Conservation (phyloP, 2,888 invertebrate species). For the Fragum fragum region DNA sequence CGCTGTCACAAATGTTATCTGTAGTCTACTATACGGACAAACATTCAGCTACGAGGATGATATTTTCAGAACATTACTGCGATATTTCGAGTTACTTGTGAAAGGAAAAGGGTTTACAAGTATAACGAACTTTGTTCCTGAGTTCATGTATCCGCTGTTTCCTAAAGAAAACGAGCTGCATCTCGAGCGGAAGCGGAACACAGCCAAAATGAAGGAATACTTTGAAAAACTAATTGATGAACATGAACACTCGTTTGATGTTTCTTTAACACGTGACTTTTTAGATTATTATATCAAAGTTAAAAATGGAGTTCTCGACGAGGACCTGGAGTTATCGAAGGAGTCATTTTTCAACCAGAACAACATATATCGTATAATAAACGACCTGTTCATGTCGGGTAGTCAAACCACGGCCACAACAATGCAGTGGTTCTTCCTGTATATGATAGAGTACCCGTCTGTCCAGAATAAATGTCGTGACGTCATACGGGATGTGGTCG, state of each 20-base stretch:
- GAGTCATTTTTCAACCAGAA: conserved; percentile 5
- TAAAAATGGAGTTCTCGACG: conserved; percentile 9
- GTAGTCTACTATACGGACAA: conserved; percentile 13
- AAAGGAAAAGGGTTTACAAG: conserved; percentile 28
- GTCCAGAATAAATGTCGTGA: conserved; percentile 24
- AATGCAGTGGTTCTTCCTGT: conserved; percentile 26
- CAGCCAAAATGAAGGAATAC: neutral
- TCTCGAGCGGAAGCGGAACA: conserved; percentile 7
- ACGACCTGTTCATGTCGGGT: conserved; percentile 36
- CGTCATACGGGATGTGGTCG: neutral
- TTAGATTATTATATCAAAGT: conserved; percentile 30
- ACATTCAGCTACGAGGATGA: conserved; percentile 11
- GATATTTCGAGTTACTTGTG: conserved; percentile 11
- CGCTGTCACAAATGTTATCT: conserved; percentile 12
- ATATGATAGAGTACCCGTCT: conserved; percentile 33
- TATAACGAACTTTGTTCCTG: conserved; percentile 25
- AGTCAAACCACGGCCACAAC: conserved; percentile 19
- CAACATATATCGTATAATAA: conserved; percentile 28
- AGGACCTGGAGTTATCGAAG: conserved; percentile 17
- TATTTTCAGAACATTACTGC: conserved; percentile 13
- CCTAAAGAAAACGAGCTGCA: conserved; percentile 19
- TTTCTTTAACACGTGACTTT: conserved; percentile 21
- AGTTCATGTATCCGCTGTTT: conserved; percentile 30
- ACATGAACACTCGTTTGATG: conserved; percentile 24
- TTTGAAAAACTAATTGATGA: conserved; percentile 13